Base-by-base conservation (phyloP, 2,888 invertebrate genomes). In the Bimastos eiseni region DNA sequence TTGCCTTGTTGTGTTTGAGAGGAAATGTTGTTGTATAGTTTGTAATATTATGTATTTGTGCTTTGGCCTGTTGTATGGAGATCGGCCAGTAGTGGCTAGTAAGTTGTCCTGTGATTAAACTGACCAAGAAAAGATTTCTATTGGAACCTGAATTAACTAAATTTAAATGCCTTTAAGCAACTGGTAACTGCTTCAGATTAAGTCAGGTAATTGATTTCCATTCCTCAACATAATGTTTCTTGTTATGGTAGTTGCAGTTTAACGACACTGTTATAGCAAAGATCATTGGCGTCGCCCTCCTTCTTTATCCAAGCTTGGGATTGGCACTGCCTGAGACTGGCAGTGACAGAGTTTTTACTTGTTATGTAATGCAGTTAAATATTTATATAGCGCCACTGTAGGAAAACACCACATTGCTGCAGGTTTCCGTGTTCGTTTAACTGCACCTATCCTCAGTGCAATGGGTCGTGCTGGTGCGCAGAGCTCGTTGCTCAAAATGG, bases 1-100 rank as follows among this genome's bases (percentile, higher is more conserved):
- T 70, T 70, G 70, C 70, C 70, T 70, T 70, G n/a, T 70, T 70
- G 70, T n/a, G 70, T n/a, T n/a, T n/a, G 70, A 70, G 30, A 70
- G n/a, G 70, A n/a, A 70, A 17, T 0, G 30, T 70, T 70, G 70
- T 8, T 49, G 49, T 24, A 49, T 49, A 49, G 49, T 49, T 49
- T 49, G 49, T 21, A 1, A 49, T 21, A 24, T 24, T 49, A 49
- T 49, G 17, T 49, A 49, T 49, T 70, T n/a, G 70, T 70, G 70
- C 70, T 49, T 49, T 70, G 5, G 21, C n/a, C 70, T 70, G 70
- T 30, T 70, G 30, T 70, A 70, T n/a, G n/a, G 70, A 70, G 30
- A 70, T 70, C 30, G 70, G 8, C 70, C 30, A 70, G n/a, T 70
- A 70, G 30, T n/a, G 70, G 70, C 2, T n/a, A n/a, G n/a, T n/a